A percentile compares a stretch with the other conserved stretches of the same genome.
Conservation (phyloP, 2,113 vertebrate genomes). For the Leucopsar rothschildi region DNA sequence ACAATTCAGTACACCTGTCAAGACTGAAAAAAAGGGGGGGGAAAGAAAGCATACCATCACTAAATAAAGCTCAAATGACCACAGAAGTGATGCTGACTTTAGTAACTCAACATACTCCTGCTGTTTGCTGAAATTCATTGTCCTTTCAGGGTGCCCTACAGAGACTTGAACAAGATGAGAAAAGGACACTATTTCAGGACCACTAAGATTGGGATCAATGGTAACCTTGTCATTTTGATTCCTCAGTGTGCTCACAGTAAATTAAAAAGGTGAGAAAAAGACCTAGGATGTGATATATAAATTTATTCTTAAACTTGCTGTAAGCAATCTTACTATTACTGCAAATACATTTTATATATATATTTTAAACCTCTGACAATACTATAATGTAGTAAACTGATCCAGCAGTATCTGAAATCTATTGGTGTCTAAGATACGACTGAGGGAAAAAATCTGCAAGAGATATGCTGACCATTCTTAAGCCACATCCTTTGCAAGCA, state of each 20-base stretch:
- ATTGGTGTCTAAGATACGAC: accelerated
- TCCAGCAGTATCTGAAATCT: not conserved
- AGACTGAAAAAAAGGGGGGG: not conserved
- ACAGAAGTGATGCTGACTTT: not conserved
- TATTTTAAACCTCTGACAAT: not conserved
- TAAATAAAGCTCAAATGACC: not conserved
- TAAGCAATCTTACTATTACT: not conserved
- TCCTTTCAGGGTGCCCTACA: not conserved
- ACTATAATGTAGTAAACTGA: not conserved
- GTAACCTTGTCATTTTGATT: not conserved
- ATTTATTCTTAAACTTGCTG: not conserved
- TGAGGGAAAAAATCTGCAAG: not conserved
- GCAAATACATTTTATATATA: not conserved
- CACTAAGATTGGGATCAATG: not conserved
- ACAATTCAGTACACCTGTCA: not conserved
- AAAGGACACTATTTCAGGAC: not conserved
- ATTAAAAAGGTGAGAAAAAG: not conserved
- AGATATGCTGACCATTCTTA: not conserved
- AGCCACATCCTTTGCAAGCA: not conserved
- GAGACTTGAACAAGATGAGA: not conserved
- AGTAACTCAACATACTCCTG: not conserved
- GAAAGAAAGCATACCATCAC: not conserved
- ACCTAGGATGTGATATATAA: not conserved
- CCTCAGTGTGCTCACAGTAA: not conserved
- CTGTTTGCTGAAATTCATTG: not conserved